Evolutionary conservation across 2,113 vertebrate species (phyloP).

Genomic region (Stigmatopora nigra): DNA sequence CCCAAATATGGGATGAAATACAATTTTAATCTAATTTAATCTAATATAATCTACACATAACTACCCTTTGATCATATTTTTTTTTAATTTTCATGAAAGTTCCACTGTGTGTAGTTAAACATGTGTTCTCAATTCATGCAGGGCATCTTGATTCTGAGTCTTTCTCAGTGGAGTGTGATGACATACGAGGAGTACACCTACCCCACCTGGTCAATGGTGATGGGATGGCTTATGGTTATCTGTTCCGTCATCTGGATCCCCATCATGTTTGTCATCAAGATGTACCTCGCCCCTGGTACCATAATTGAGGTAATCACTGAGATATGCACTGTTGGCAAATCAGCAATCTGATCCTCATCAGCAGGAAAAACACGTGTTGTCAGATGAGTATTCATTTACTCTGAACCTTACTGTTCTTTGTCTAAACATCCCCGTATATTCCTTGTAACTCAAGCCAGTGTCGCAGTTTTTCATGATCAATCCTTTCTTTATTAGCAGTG

Average conservation of each 20-base stretch:
- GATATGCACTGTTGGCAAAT: slow-evolving; percentile 33
- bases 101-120: not conserved
- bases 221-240: slow-evolving; percentile 94
- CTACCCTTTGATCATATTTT: not conserved
- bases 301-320: slow-evolving; percentile 79
- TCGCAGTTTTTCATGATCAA: too few relatives aligned
- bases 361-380: slow-evolving; percentile 18
- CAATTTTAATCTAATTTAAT: too few relatives aligned
- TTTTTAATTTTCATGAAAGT: not conserved
- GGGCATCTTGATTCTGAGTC: slow-evolving; percentile 93
- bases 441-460: too few relatives aligned
- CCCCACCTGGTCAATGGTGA: slow-evolving; percentile 94
- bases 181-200: slow-evolving; percentile 94
- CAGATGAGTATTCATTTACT: slow-evolving; percentile 41
- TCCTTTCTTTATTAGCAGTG: too few relatives aligned
- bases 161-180: slow-evolving; percentile 97
- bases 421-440: slow-evolving; percentile 21
- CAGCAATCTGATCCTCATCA: slow-evolving; percentile 44
- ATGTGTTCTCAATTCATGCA: slow-evolving; percentile 33
- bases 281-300: slow-evolving; percentile 88
- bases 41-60: too few relatives aligned
- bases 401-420: slow-evolving; percentile 7
- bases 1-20: too few relatives aligned
- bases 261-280: slow-evolving; percentile 96
- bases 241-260: slow-evolving; percentile 99